Evolutionary conservation across 2,888 invertebrate species (phyloP), one percentile per base, ranked within the genome.

Genomic region (Arctia plantaginis): DNA sequence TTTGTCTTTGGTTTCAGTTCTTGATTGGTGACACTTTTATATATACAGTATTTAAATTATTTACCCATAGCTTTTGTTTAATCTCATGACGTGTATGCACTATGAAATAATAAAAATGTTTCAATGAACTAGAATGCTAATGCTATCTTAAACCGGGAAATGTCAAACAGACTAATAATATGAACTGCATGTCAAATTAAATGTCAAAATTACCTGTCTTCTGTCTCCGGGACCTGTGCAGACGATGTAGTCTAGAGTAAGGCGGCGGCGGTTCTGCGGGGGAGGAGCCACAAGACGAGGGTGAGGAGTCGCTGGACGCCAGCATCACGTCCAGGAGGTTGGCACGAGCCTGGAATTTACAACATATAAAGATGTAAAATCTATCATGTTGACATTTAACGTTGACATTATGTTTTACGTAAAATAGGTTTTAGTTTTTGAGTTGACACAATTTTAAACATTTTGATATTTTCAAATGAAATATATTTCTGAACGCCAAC

Each of bases 311-410:
- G 87, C 97, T 97, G 13, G 97, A 97, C 30, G 97, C 97, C 90
- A 98, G 92, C 97, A 98, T 97, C 83, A 97, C 97, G 92, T 98
- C 98, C 74, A 98, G 92, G 12, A 98, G 93, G 92, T 97, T 98
- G 51, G 97, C 98, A 84, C 98, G 96, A 39, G 97, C 97, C 98
- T 98, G 91, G 7, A 87, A 85, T 64, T 30, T 18, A 18, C 18
- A 30, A 62, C 6, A 30, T 15, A 27, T 7, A 62, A 18, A 18
- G n/a, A n/a, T n/a, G n/a, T n/a, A n/a, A n/a, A n/a, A n/a, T 55
- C n/a, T n/a, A n/a, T 12, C 51, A 55, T 55, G 23, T 23, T 23
- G 23, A 41, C 41, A 23, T 2, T 51, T 23, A 23, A 51, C 23
- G 8, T 51, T 23, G 10, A 51, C 10, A 55, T 55, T 55, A 23